phyloP scores from a whole-genome alignment of 1,140 invertebrate species.

The Drosophila sturtevanti region DNA sequence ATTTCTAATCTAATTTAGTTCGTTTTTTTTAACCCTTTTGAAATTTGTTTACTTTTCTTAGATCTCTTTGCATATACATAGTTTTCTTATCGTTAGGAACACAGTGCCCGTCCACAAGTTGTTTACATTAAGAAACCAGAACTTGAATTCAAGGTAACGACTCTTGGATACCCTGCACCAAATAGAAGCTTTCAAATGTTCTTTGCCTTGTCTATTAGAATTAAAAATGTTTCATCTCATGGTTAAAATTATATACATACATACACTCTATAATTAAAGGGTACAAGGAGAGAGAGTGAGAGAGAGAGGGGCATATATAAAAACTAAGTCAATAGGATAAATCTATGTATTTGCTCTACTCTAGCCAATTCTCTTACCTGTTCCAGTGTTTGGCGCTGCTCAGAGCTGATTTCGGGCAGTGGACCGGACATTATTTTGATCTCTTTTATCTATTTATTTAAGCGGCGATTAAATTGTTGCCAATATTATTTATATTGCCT shows the following conservation, averaged over 20 bases:
- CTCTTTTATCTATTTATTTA: conserved; percentile 32
- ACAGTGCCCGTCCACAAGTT: not conserved
- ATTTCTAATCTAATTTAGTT: not conserved
- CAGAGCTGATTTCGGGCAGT: conserved; percentile 66
- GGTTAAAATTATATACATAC: not conserved
- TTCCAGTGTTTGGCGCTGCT: conserved; percentile 67
- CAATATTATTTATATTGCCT: conserved; percentile 35
- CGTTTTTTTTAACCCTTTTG: no score
- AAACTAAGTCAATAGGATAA: not conserved
- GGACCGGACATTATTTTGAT: conserved; percentile 59
- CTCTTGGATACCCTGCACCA: not conserved
- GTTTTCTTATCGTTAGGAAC: not conserved
- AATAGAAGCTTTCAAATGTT: no score
- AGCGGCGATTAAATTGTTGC: conserved; percentile 25
- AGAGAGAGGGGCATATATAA: not conserved
- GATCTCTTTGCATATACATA: not conserved
- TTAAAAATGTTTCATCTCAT: no score
- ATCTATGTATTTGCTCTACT: not conserved
- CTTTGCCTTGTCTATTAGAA: not conserved
- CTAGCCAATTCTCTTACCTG: conserved; percentile 48
- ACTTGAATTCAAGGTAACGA: not conserved
- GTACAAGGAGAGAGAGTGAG: not conserved
- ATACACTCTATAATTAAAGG: not conserved
- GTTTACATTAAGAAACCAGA: conserved; percentile 5
- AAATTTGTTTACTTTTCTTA: not conserved